Percentiles rank a stretch among this genome's conserved stretches.
phyloP scores from a whole-genome alignment of 2,797 vertebrate species.

The Manis javanica region DNA sequence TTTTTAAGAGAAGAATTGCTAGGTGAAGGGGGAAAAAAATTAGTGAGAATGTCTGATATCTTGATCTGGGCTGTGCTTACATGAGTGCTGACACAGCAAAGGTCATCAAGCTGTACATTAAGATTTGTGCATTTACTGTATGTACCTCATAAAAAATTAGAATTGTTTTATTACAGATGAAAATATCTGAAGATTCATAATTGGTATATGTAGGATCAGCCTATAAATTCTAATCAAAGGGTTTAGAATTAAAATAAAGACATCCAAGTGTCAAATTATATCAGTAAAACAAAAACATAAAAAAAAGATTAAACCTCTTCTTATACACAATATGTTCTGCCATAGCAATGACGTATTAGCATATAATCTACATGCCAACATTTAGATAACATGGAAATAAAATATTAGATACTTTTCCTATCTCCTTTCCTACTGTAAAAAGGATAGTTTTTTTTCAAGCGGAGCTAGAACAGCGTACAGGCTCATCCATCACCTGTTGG shows the following conservation, averaged over 20 bases:
- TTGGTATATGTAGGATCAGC: background rate
- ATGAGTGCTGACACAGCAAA: too few species aligned
- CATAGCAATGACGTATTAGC: background rate
- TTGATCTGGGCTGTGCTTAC: too few species aligned
- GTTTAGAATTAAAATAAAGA: conserved; percentile 32
- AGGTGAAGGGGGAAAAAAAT: too few species aligned
- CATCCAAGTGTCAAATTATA: background rate
- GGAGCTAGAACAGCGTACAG: background rate
- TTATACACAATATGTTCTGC: background rate
- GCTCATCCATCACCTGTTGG: background rate
- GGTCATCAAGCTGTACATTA: too few species aligned
- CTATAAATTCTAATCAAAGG: conserved; percentile 38
- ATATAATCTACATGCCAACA: conserved; percentile 40
- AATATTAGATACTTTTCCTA: background rate
- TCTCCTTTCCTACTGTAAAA: conserved; percentile 41
- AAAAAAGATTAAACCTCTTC: background rate
- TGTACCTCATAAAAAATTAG: too few species aligned
- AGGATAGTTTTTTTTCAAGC: background rate
- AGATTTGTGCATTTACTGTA: too few species aligned
- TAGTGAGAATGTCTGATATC: too few species aligned
- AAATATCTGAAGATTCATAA: conserved; percentile 33
- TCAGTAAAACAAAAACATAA: conserved; percentile 15
- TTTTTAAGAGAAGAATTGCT: conserved; percentile 31
- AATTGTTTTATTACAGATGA: background rate
- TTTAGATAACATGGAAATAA: conserved; percentile 34